A percentile compares a stretch with the other conserved stretches of the same genome.
phyloP scores from a whole-genome alignment of 2,797 vertebrate species.

The Semaprochilodus insignis region DNA sequence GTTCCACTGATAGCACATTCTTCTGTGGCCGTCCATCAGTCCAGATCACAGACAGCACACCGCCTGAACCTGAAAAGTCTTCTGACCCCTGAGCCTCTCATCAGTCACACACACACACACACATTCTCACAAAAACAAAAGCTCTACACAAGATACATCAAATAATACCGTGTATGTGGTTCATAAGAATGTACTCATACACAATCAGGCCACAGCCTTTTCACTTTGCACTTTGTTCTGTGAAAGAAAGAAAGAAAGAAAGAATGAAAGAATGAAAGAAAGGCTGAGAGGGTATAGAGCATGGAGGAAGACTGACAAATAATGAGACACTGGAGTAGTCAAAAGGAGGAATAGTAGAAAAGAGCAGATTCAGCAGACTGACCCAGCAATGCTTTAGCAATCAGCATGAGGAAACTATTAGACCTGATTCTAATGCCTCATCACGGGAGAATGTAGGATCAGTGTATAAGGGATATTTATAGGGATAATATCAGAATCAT shows the following conservation, averaged over 20 bases:
- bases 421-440: background rate
- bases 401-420: background rate
- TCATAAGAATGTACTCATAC: background rate
- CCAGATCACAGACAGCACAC: conserved; percentile 36
- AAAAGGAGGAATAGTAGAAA: background rate
- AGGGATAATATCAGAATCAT: too few relatives aligned
- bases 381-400: conserved; percentile 1
- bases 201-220: background rate
- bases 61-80: conserved; percentile 24
- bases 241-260: background rate
- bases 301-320: background rate
- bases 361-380: background rate
- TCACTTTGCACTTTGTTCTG: too few relatives aligned
- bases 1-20: conserved; percentile 20
- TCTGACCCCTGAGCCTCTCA: conserved; percentile 37
- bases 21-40: conserved; percentile 37
- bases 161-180: too few relatives aligned
- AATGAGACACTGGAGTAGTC: background rate
- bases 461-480: background rate
- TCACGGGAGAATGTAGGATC: too few relatives aligned
- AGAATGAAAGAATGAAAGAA: background rate
- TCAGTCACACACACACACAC: conserved; percentile 20
- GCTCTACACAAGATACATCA: too few relatives aligned
- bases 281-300: background rate
- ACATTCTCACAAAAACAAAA: conserved; percentile 2